phyloP scores from a whole-genome alignment of 2,113 vertebrate genomes.

The Seriola dumerili region DNA sequence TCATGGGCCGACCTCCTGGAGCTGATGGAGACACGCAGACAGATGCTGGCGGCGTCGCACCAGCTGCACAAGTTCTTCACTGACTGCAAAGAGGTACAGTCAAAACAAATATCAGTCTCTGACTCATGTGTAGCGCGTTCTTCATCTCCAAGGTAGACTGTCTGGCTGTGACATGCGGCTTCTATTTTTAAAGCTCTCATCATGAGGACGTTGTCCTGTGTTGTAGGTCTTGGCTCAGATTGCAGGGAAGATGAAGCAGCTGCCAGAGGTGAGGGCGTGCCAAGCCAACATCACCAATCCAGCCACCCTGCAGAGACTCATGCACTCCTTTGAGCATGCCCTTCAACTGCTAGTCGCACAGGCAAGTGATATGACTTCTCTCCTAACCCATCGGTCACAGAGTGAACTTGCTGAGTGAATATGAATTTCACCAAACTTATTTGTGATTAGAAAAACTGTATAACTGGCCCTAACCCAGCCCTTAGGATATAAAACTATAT shows the following conservation, averaged over 20 bases:
- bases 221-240: constrained; percentile 85
- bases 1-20: constrained; percentile 96
- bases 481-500: background rate
- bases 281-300: constrained; percentile 87
- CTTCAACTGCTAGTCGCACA: constrained; percentile 85
- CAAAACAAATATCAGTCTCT: constrained; percentile 1
- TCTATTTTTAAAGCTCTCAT: constrained; percentile 70
- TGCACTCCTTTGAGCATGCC: constrained; percentile 86
- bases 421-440: constrained; percentile 2
- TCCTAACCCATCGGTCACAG: background rate
- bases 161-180: constrained; percentile 41
- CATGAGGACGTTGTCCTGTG: constrained; percentile 60
- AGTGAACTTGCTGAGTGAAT: background rate
- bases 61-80: constrained; percentile 95
- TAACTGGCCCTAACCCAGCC: background rate
- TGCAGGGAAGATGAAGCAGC: constrained; percentile 85
- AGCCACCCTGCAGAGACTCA: constrained; percentile 85
- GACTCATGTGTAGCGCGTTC: constrained; percentile 9
- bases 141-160: constrained; percentile 35
- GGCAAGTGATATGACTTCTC: constrained; percentile 61
- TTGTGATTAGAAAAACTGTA: background rate
- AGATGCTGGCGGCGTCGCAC: constrained; percentile 92
- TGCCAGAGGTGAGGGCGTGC: constrained; percentile 86
- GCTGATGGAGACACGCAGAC: constrained; percentile 93
- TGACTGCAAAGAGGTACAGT: constrained; percentile 88